Percentiles rank a stretch among this genome's conserved stretches.
Conservation (phyloP, 2,888 invertebrate species). For the Meta bourneti region DNA sequence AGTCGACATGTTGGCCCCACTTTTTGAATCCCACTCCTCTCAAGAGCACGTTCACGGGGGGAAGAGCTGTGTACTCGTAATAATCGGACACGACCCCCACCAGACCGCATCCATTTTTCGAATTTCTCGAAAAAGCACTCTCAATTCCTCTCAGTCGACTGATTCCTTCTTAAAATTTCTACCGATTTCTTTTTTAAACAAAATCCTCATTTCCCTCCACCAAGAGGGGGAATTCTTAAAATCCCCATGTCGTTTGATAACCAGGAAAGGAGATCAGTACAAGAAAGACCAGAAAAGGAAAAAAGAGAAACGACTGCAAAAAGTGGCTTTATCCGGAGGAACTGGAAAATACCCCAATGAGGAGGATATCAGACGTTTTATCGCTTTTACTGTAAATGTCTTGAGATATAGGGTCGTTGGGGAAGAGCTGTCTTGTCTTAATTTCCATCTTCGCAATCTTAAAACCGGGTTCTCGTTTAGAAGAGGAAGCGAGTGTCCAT, state of each 20-base stretch:
- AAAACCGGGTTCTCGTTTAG: background rate
- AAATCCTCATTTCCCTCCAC: background rate
- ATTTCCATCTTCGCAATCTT: background rate
- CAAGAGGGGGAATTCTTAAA: background rate
- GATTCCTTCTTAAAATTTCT: background rate
- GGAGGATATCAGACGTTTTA: background rate
- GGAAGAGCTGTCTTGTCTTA: background rate
- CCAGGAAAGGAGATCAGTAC: background rate
- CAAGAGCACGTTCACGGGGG: too few species aligned
- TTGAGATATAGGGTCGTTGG: background rate
- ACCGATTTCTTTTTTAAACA: background rate
- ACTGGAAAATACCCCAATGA: background rate
- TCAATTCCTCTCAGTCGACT: too few species aligned
- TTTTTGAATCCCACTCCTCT: too few species aligned
- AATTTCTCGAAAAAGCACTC: too few species aligned
- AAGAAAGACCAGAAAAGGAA: background rate
- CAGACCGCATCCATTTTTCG: too few species aligned
- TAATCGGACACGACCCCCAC: too few species aligned
- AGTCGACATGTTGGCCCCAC: too few species aligned
- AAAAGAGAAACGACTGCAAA: background rate
- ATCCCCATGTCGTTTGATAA: background rate
- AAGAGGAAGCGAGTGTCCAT: background rate
- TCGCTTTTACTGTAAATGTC: background rate
- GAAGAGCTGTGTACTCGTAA: too few species aligned
- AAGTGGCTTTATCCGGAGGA: background rate